Conservation (phyloP, 2,113 vertebrate genomes). For the Actenoides lindsayi region DNA sequence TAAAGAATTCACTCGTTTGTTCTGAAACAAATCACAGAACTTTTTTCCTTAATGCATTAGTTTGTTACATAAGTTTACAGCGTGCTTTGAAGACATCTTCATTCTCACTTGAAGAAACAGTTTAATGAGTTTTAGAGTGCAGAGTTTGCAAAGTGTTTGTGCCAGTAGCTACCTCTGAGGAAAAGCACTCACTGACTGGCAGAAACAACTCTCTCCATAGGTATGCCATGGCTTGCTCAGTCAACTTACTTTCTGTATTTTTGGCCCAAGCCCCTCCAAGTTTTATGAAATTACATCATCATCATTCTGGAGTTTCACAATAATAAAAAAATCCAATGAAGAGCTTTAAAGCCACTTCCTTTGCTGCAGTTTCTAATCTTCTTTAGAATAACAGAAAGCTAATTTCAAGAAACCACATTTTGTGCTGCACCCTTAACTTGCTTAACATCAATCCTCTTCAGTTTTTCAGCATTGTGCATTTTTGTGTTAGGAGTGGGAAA, state of each 20-base stretch:
- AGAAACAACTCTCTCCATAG: neutral
- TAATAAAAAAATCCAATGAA: conserved; percentile 1
- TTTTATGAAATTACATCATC: conserved; percentile 20
- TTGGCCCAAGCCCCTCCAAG: neutral
- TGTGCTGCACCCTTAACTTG: neutral
- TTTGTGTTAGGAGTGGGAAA: neutral
- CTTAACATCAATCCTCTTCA: neutral
- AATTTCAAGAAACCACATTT: conserved; percentile 11
- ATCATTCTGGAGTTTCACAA: conserved; percentile 5
- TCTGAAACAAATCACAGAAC: neutral
- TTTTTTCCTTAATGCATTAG: neutral
- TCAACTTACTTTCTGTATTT: neutral
- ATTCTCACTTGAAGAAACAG: neutral
- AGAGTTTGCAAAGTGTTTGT: neutral
- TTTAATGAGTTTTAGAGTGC: neutral
- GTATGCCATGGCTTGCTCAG: rapidly evolving
- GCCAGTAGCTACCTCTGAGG: neutral
- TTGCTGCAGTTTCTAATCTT: conserved; percentile 9
- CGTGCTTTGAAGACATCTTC: neutral
- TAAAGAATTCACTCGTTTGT: neutral
- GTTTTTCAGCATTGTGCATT: neutral
- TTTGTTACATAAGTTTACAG: neutral
- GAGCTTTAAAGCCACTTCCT: conserved; percentile 19
- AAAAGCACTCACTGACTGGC: neutral
- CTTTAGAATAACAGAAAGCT: conserved; percentile 16